Base-by-base conservation (phyloP, 1,140 invertebrate genomes). In the Papilio polyxenes region DNA sequence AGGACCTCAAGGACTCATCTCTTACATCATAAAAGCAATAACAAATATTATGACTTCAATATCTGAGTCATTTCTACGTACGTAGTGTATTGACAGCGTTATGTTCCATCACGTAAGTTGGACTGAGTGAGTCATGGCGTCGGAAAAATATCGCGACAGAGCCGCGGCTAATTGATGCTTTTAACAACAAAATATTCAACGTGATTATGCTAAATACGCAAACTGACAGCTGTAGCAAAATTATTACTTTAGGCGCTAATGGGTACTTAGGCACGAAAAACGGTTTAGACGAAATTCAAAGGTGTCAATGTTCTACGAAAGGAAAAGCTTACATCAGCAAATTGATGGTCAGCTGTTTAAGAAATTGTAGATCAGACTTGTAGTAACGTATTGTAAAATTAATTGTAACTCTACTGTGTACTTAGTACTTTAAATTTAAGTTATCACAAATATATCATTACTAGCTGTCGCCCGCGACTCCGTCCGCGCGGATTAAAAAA, bases 51-150 rank as follows among this genome's bases (percentile, higher is more conserved):
- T 37, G 65, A 69, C 23, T 69, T 69, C 23, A 31, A 69, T 69
- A 31, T 69, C 65, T 69, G 65, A 69, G 65, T 69, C 65, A 69
- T 69, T 69, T 69, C 0, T 31, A 31, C 65, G n/a, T 69, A 31
- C 13, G 9, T 69, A 37, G 9, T 65, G 11, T 53, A 37, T 69
- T 62, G 59, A 37, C 37, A 15, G 65, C 2, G 65, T 15, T 69
- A 15, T 69, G 31, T 69, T 31, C 65, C 65, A 69, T 69, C 65
- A 69, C 65, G 65, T n/a, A 69, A 69, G 65, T 37, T 15, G 11
- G 13, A 69, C 23, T 31, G 65, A 17, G 53, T 56, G 53, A 69
- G 31, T 69, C 65, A 69, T 31, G 23, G 23, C 5, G 23, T 69
- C 65, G 65, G 65, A 69, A 65, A 59, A 31, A 37, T 17, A 56